A percentile compares a stretch with the other conserved stretches of the same genome.
Conservation (phyloP, 1,140 invertebrate species). For the Stegodyphus dumicola region DNA sequence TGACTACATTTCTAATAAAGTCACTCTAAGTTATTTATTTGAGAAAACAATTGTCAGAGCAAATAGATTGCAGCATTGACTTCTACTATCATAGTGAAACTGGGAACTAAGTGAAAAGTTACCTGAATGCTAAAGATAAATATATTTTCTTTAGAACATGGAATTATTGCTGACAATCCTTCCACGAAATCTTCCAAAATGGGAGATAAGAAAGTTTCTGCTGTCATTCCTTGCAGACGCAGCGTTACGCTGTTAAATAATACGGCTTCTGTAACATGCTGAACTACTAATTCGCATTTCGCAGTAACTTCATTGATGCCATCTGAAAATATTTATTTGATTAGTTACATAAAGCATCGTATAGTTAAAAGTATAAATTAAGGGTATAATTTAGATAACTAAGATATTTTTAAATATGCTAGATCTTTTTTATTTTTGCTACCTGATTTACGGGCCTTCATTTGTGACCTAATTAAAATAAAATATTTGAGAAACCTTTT, state of each 20-base stretch:
- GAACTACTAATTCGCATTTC: constrained; percentile 79
- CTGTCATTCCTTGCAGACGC: constrained; percentile 90
- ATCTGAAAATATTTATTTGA: constrained; percentile 67
- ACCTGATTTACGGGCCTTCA: no score
- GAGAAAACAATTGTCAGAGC: no score
- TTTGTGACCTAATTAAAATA: no score
- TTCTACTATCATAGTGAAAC: no score
- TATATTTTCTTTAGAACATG: constrained; percentile 91
- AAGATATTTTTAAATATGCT: neutral
- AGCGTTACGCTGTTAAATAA: constrained; percentile 94
- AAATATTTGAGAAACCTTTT: no score
- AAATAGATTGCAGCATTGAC: no score
- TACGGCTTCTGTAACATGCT: constrained; percentile 94
- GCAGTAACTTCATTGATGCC: constrained; percentile 71
- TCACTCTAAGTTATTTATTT: no score
- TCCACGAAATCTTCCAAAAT: constrained; percentile 90
- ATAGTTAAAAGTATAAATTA: neutral
- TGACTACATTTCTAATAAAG: no score
- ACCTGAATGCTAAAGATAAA: constrained; percentile 92
- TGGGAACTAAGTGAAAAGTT: constrained; percentile 39
- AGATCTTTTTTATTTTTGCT: neutral
- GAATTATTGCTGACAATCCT: constrained; percentile 90
- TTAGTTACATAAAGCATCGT: neutral
- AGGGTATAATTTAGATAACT: neutral
- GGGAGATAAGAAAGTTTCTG: constrained; percentile 91